Percentiles rank a stretch among this genome's conserved stretches.
phyloP scores from a whole-genome alignment of 53 echinoderm and acorn worm genomes.

The Astropecten irregularis region DNA sequence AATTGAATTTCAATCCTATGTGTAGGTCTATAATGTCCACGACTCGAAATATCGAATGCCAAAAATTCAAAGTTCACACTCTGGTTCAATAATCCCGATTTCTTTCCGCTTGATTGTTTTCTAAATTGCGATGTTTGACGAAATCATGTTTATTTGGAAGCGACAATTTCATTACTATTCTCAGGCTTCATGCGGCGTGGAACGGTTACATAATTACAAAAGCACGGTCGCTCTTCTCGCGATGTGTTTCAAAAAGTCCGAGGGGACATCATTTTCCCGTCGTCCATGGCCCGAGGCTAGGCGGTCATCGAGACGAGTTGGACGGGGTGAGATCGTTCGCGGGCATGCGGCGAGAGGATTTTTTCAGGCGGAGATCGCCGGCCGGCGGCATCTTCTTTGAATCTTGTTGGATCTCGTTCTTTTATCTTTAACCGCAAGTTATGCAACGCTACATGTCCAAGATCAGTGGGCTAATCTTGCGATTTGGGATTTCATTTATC shows the following conservation, averaged over 20 bases:
- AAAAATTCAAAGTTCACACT: too few species aligned
- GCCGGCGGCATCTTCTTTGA: not conserved
- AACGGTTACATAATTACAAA: too few species aligned
- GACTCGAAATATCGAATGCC: too few species aligned
- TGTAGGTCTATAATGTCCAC: too few species aligned
- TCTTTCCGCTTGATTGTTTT: too few species aligned
- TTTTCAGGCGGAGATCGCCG: constrained; percentile 7
- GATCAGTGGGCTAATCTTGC: constrained; percentile 23
- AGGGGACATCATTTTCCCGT: constrained; percentile 15
- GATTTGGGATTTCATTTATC: not conserved
- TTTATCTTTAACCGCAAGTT: not conserved
- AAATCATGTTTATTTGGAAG: too few species aligned
- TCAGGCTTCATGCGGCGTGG: too few species aligned
- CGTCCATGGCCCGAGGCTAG: constrained; percentile 26
- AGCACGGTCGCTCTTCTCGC: too few species aligned
- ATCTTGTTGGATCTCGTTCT: not conserved
- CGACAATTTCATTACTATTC: too few species aligned
- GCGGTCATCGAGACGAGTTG: constrained; percentile 51
- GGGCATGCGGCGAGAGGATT: constrained; percentile 50
- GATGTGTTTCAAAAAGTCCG: constrained; percentile 20
- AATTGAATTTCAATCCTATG: too few species aligned
- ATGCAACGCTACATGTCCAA: constrained; percentile 46
- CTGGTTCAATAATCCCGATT: too few species aligned
- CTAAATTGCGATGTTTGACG: too few species aligned
- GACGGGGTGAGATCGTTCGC: constrained; percentile 58